Base-by-base conservation (phyloP, 2,797 vertebrate species). In the Notolepis coatsorum region DNA sequence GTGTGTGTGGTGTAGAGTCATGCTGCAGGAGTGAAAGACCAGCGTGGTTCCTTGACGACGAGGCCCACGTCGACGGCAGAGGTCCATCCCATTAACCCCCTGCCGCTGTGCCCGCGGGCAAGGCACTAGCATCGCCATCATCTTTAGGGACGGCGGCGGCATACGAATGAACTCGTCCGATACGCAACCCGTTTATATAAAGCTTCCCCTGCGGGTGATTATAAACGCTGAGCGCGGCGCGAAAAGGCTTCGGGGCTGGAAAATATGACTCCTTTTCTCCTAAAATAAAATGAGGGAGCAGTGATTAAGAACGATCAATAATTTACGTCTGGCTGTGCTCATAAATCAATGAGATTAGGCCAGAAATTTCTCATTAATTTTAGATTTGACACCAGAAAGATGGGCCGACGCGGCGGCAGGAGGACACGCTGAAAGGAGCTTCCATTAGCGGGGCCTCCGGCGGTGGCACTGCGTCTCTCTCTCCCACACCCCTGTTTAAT, bases 251-350 rank as follows among this genome's bases (percentile, higher is more conserved):
- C 25, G 46, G 39, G 13, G 25, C n/a, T 30, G 42, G 39, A 31
- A 27, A 47, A 45, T 27, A 38, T 42, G 7, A 39, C 28, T 4
- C 3, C 17, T 7, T 17, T 48, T 37, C 25, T 59, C 42, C 56
- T 47, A 47, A 31, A 57, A 48, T 59, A 48, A 59, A 42, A 33
- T 35, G n/a, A 15, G 31, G 30, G 24, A 46, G 39, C 17, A 20
- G 61, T 38, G 17, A 72, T 66, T 61, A 53, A 24, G 37, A 47
- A 43, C 39, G 50, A 73, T 73, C 54, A 49, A 68, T 73, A 59
- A 67, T 53, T 68, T 43, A 73, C 68, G 46, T 73, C 28, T 63
- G 64, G 56, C 35, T 31, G 33, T 43, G 48, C 24, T 30, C 43
- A 59, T 56, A 31, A 63, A 58, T 68, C 64, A 25, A 46, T 67